Percentiles rank a stretch among this genome's conserved stretches.
Evolutionary conservation across 1,140 invertebrate genomes (phyloP).

Genomic region (Orchesella cincta): DNA sequence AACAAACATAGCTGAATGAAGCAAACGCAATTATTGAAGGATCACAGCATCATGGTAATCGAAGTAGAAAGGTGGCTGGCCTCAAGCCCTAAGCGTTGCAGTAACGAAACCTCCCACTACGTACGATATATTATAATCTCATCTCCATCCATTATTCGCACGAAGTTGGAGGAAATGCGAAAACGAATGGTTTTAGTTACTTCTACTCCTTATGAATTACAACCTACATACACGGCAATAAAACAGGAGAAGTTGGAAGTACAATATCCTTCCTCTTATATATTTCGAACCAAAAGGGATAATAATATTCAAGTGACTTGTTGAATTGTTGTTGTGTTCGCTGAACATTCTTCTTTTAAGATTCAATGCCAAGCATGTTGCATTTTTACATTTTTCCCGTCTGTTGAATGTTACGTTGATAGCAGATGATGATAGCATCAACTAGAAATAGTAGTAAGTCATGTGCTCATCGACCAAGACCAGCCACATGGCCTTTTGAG

Average conservation of each 20-base stretch:
- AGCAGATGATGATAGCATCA: not conserved
- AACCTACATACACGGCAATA: not conserved
- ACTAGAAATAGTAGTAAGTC: not conserved
- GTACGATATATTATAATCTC: not conserved
- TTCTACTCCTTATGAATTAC: not conserved
- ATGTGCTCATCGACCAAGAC: not conserved
- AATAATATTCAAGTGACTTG: not conserved
- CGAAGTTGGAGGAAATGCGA: constrained; percentile 16
- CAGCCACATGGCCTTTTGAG: constrained; percentile 2
- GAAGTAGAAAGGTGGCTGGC: constrained; percentile 26
- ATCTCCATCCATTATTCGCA: not conserved
- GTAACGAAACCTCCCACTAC: constrained; percentile 4
- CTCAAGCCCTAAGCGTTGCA: constrained; percentile 6
- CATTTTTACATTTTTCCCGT: not conserved
- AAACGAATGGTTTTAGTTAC: not conserved
- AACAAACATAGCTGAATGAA: too few relatives aligned
- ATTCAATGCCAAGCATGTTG: constrained; percentile 2
- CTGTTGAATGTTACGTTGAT: not conserved
- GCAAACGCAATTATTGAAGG: constrained; percentile 17
- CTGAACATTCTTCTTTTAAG: not conserved
- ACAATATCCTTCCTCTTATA: constrained; percentile 9
- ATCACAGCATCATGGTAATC: constrained; percentile 5
- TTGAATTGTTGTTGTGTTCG: not conserved
- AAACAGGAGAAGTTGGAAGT: constrained; percentile 3
- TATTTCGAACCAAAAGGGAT: not conserved